Evolutionary conservation across 2,888 invertebrate species (phyloP).

Genomic region (Drosophila peninsularis): DNA sequence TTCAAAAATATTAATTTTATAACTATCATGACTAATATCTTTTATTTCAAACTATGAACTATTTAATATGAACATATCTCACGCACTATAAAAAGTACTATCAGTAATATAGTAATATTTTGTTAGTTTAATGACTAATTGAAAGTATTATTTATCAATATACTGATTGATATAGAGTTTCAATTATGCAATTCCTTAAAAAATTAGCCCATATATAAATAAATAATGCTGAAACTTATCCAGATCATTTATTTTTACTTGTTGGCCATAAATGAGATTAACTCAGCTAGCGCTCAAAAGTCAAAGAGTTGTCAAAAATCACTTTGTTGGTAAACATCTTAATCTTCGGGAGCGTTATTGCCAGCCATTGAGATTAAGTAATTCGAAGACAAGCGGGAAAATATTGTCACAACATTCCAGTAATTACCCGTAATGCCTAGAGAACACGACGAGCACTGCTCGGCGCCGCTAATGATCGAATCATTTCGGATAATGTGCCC

Average conservation of each 20-base stretch:
- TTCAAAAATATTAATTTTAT: background rate
- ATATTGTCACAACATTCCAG: slow-evolving; percentile 77
- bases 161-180: background rate
- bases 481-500: slow-evolving; percentile 76
- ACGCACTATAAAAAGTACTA: too few relatives aligned
- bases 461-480: slow-evolving; percentile 76
- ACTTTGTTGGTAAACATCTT: slow-evolving; percentile 40
- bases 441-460: slow-evolving; percentile 57
- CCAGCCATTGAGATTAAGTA: slow-evolving; percentile 71
- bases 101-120: too few relatives aligned
- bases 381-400: slow-evolving; percentile 70
- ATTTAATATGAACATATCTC: too few relatives aligned
- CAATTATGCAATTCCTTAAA: background rate
- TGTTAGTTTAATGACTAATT: too few relatives aligned
- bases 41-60: too few relatives aligned
- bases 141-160: too few relatives aligned
- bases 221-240: background rate
- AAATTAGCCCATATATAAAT: background rate
- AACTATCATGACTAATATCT: too few relatives aligned
- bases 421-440: slow-evolving; percentile 74
- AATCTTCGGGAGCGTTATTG: slow-evolving; percentile 52
- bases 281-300: slow-evolving; percentile 7
- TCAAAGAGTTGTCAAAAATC: slow-evolving; percentile 36
- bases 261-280: background rate
- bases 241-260: background rate